Evolutionary conservation across 2,888 invertebrate genomes (phyloP).

Genomic region (Andrena bicolor): DNA sequence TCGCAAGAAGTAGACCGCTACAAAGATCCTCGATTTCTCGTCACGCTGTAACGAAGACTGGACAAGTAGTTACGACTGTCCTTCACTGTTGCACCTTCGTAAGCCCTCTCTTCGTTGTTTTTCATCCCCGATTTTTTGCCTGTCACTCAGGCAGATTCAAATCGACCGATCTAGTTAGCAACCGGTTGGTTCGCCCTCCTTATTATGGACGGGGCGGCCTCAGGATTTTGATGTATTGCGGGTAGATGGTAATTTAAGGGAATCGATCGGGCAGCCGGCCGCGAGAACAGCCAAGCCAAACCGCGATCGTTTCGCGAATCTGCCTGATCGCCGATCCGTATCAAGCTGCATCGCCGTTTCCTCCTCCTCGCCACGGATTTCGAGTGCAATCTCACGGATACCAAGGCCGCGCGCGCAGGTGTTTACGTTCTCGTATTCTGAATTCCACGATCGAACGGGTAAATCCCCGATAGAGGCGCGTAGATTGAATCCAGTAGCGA

Average conservation of each 20-base stretch:
- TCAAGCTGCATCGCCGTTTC: conserved; percentile 52
- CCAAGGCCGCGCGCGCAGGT: conserved; percentile 30
- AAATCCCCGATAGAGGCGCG: conserved; percentile 17
- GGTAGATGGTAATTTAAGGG: conserved; percentile 70
- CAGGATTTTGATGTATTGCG: conserved; percentile 62
- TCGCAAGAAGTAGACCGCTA: conserved; percentile 32
- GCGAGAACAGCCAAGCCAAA: conserved; percentile 49
- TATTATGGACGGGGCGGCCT: conserved; percentile 36
- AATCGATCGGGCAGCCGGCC: conserved; percentile 54
- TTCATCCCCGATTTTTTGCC: conserved; percentile 37
- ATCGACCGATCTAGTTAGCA: conserved; percentile 68
- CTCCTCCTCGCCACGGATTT: conserved; percentile 41
- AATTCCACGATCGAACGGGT: conserved; percentile 51
- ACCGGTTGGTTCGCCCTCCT: conserved; percentile 48
- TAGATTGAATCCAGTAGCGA: conserved; percentile 43
- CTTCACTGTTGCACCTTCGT: conserved; percentile 9
- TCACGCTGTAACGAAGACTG: conserved; percentile 40
- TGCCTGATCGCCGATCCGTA: conserved; percentile 70
- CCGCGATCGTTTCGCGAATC: conserved; percentile 71
- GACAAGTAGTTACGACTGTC: conserved; percentile 40
- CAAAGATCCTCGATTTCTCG: conserved; percentile 47
- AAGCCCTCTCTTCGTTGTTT: conserved; percentile 14
- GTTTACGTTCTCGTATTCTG: conserved; percentile 59
- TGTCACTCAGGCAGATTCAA: conserved; percentile 45
- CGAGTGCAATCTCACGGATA: conserved; percentile 55